A percentile compares a stretch with the other conserved stretches of the same genome.
phyloP scores from a whole-genome alignment of 2,888 invertebrate species.

The Dolomedes plantarius region DNA sequence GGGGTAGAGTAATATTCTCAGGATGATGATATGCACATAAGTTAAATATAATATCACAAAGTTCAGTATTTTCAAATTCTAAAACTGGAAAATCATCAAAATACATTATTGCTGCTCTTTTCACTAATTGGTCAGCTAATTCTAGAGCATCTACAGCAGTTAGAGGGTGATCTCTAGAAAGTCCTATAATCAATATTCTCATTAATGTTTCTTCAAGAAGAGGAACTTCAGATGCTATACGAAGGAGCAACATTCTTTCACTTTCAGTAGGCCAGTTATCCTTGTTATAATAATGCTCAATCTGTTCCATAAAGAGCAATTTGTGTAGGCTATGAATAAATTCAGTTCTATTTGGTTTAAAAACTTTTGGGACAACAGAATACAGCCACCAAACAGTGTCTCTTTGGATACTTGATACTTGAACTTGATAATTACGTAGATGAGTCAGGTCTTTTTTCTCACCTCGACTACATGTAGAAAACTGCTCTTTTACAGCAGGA shows the following conservation, averaged over 20 bases:
- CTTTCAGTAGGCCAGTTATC: conserved; percentile 91
- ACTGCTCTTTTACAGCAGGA: conserved; percentile 84
- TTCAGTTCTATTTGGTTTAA: conserved; percentile 84
- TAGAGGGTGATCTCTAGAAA: conserved; percentile 83
- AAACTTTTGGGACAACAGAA: conserved; percentile 85
- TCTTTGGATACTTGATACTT: conserved; percentile 83
- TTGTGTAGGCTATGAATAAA: conserved; percentile 82
- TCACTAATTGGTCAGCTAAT: conserved; percentile 88
- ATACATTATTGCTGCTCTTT: conserved; percentile 86
- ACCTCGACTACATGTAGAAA: conserved; percentile 75
- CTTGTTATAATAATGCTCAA: conserved; percentile 82
- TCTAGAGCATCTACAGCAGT: conserved; percentile 90
- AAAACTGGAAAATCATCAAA: conserved; percentile 73
- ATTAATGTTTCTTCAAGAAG: conserved; percentile 89
- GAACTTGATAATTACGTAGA: conserved; percentile 78
- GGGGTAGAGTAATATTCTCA: conserved; percentile 91
- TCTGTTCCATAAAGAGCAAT: conserved; percentile 78
- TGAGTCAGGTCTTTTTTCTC: conserved; percentile 77
- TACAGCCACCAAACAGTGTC: conserved; percentile 93
- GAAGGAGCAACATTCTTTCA: conserved; percentile 83
- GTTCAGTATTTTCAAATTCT: conserved; percentile 80
- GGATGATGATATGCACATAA: conserved; percentile 94
- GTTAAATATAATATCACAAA: conserved; percentile 92
- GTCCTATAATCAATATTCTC: conserved; percentile 88
- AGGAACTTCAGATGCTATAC: conserved; percentile 91